Conservation (phyloP, 2,797 vertebrate species). For the Orestias chungarensis region DNA sequence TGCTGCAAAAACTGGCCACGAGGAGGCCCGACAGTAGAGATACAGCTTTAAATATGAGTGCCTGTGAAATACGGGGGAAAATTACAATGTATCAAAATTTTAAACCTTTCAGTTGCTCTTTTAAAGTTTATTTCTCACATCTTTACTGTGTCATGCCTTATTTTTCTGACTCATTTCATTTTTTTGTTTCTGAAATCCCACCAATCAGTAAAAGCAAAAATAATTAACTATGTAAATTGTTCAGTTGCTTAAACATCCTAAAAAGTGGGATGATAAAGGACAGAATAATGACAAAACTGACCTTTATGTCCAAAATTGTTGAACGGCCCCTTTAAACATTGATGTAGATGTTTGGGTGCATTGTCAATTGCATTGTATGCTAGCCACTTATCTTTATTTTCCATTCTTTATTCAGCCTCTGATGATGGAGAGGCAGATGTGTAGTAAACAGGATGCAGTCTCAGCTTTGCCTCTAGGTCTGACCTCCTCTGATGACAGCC, state of each 20-base stretch:
- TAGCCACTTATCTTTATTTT: background rate
- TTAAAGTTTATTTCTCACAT: background rate
- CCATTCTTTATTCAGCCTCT: background rate
- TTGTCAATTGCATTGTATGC: slow-evolving; percentile 1
- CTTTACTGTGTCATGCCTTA: background rate
- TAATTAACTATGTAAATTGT: background rate
- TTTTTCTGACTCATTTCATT: background rate
- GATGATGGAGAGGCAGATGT: slow-evolving; percentile 49
- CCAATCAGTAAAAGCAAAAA: background rate
- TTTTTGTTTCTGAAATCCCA: background rate
- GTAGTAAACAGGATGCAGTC: slow-evolving; percentile 49
- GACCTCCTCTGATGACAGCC: slow-evolving; percentile 68
- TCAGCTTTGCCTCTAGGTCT: slow-evolving; percentile 46
- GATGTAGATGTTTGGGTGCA: background rate
- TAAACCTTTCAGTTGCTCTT: slow-evolving; percentile 16
- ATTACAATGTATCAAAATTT: slow-evolving; percentile 23
- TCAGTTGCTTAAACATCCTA: background rate
- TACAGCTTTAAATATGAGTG: slow-evolving; percentile 4
- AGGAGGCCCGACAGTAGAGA: slow-evolving; percentile 22
- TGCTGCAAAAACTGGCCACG: slow-evolving; percentile 50
- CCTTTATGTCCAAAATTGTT: background rate
- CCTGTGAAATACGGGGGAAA: slow-evolving; percentile 31
- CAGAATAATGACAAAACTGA: background rate
- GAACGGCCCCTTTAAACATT: background rate
- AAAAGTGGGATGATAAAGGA: background rate